Conservation (phyloP, 2,797 vertebrate genomes). For the Antennarius maculatus region DNA sequence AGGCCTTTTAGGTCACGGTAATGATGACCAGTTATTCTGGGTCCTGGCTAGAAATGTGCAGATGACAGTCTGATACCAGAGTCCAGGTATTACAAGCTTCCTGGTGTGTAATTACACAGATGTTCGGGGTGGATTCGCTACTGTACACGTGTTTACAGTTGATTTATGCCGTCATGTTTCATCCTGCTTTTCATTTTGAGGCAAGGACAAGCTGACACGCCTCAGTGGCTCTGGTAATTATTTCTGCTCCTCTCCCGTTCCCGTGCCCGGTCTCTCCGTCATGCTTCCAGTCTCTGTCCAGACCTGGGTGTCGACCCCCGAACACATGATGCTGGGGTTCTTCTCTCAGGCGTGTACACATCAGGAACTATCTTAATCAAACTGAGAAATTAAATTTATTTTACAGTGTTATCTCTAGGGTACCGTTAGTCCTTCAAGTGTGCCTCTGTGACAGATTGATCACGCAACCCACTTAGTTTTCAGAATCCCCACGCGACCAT, state of each 20-base stretch:
- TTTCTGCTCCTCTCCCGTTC: conserved; percentile 77
- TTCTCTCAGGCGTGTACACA: conserved; percentile 56
- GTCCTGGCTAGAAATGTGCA: conserved; percentile 34
- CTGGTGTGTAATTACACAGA: conserved; percentile 72
- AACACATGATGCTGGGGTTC: conserved; percentile 64
- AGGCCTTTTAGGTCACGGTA: conserved; percentile 36
- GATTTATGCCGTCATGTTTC: conserved; percentile 74
- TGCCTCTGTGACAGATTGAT: conserved; percentile 60
- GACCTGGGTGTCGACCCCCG: conserved; percentile 67
- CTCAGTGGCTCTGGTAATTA: conserved; percentile 81
- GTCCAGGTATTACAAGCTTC: conserved; percentile 52
- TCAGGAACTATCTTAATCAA: conserved; percentile 68
- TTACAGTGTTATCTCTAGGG: conserved; percentile 60
- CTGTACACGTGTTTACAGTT: conserved; percentile 58
- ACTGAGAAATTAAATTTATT: conserved; percentile 66
- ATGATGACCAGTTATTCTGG: conserved; percentile 57
- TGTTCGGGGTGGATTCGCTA: conserved; percentile 65
- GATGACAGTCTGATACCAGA: conserved; percentile 52
- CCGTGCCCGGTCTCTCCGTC: conserved; percentile 65
- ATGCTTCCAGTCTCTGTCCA: conserved; percentile 55
- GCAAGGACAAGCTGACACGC: conserved; percentile 75
- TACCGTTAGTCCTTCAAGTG: conserved; percentile 66
- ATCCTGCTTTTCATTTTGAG: conserved; percentile 73
- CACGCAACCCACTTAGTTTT: conserved; percentile 54
- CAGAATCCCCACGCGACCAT: conserved; percentile 47